Conservation (phyloP, 2,113 vertebrate genomes). For the Phaethon lepturus region DNA sequence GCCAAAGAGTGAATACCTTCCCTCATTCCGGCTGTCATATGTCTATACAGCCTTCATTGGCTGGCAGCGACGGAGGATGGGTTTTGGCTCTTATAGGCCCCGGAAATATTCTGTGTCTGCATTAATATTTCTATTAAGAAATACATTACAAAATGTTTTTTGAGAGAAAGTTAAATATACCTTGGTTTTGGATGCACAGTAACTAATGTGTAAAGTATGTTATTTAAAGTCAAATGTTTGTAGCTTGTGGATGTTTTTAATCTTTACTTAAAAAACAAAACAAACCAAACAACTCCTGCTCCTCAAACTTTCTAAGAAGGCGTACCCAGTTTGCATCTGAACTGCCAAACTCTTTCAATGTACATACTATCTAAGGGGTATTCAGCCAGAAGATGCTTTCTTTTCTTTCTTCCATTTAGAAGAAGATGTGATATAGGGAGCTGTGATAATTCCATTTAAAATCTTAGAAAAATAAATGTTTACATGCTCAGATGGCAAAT, state of each 20-base stretch:
- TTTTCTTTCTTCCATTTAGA: neutral
- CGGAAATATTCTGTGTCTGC: conserved; percentile 2
- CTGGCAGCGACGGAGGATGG: neutral
- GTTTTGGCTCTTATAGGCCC: neutral
- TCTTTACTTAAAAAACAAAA: neutral
- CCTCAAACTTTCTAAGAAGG: neutral
- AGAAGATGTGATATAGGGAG: neutral
- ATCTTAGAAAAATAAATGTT: neutral
- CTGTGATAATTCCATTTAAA: neutral
- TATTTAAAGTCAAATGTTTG: neutral
- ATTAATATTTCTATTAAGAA: conserved; percentile 19
- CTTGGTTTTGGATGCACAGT: neutral
- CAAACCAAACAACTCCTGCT: accelerated
- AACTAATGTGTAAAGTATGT: neutral
- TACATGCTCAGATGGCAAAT: neutral
- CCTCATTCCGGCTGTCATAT: conserved; percentile 23
- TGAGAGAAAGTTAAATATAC: conserved; percentile 14
- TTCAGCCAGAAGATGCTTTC: neutral
- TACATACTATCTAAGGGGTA: neutral
- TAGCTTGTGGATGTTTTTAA: conserved; percentile 1
- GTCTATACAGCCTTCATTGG: neutral
- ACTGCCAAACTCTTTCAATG: neutral
- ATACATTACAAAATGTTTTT: neutral
- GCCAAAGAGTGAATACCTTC: conserved; percentile 24
- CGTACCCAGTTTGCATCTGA: neutral